These are phyloP conservation scores for Zoanthus gigantus DNA, from an alignment of 92 coral and sea anemone genomes.

Conservation along the genomic window DNA sequence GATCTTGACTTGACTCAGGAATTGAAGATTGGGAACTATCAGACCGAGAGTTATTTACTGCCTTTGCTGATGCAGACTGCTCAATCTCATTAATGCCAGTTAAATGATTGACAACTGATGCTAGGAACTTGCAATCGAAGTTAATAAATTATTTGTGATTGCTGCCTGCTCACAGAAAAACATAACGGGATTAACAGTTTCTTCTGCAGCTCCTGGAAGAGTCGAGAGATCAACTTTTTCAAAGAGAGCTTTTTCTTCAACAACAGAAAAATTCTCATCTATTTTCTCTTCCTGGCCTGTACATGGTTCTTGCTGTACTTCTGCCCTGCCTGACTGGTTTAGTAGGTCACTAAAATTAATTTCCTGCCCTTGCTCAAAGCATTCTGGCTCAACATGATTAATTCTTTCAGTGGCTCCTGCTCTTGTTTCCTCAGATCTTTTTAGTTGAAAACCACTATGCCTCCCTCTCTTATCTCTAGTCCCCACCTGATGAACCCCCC, in stretches of 20 bases:
- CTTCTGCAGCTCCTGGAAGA: constrained; percentile 16
- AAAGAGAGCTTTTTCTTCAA: background rate
- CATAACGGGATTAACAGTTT: background rate
- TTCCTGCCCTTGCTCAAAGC: background rate
- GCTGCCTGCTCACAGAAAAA: constrained; percentile 19
- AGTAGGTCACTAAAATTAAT: background rate
- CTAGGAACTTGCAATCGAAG: background rate
- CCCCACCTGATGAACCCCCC: background rate
- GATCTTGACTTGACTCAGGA: background rate
- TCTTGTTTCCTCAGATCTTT: background rate
- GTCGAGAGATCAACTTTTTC: background rate
- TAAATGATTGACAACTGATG: background rate
- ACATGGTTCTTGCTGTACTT: background rate
- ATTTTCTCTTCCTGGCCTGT: background rate
- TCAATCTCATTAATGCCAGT: background rate
- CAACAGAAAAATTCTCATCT: background rate
- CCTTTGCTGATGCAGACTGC: background rate
- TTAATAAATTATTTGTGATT: background rate
- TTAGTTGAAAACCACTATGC: background rate
- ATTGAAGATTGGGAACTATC: background rate
- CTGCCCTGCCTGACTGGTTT: background rate
- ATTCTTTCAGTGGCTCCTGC: background rate
- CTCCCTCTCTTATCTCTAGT: background rate
- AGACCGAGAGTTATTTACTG: background rate
- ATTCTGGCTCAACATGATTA: background rate